Evolutionary conservation across 2,113 vertebrate genomes (phyloP).

Genomic region (Spilogale gracilis): DNA sequence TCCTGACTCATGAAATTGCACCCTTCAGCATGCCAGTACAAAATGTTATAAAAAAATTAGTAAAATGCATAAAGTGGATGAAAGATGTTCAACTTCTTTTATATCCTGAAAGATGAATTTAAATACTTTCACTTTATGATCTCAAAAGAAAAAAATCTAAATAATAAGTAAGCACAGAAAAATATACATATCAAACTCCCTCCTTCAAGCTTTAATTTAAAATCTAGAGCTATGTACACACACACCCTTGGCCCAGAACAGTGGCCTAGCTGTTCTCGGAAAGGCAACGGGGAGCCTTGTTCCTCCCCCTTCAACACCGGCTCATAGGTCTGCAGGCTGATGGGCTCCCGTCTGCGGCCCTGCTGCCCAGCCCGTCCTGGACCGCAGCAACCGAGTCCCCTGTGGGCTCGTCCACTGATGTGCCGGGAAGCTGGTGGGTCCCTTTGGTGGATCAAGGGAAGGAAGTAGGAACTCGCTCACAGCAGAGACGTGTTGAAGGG

Average conservation of each 20-base stretch:
- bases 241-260: neutral
- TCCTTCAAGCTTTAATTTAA: neutral
- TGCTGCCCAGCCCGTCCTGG: fast-evolving
- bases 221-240: no score
- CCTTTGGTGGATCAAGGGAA: fast-evolving
- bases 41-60: conserved; percentile 68
- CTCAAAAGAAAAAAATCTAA: neutral
- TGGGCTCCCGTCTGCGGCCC: neutral
- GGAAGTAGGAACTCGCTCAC: neutral
- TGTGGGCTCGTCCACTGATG: fast-evolving
- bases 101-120: conserved; percentile 64
- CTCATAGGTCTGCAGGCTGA: neutral
- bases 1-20: conserved; percentile 76
- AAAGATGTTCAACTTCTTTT: conserved; percentile 69
- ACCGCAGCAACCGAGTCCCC: no score
- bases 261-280: fast-evolving
- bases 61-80: conserved; percentile 51
- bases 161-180: conserved; percentile 11
- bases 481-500: fast-evolving
- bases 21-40: conserved; percentile 70
- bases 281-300: fast-evolving
- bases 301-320: fast-evolving
- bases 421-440: fast-evolving
- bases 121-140: conserved; percentile 64
- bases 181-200: neutral